Evolutionary conservation across 1,140 invertebrate genomes (phyloP).

Genomic region (Anthonomus grandis): DNA sequence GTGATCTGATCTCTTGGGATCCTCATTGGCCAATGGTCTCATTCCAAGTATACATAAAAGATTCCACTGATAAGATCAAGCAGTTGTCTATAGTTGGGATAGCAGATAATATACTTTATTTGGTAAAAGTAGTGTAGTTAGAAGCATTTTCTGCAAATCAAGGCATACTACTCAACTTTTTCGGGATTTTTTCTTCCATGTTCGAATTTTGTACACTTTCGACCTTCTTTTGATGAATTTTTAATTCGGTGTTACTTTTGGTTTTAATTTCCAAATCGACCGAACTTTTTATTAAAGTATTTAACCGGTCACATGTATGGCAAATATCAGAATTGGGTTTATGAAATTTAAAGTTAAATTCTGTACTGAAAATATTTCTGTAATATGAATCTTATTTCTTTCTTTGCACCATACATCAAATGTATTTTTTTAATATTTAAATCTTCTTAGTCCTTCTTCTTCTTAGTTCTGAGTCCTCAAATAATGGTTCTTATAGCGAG

Average conservation of each 20-base stretch:
- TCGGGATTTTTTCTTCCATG: not conserved
- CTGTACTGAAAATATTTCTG: not conserved
- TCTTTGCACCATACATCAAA: not conserved
- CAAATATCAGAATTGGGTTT: not conserved
- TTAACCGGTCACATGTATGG: not conserved
- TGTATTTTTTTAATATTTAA: not conserved
- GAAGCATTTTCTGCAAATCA: not conserved
- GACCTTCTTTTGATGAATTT: not conserved
- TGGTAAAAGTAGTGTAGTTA: no score
- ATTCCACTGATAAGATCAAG: no score
- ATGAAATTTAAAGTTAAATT: not conserved
- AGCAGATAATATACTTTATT: no score
- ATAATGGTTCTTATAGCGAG: not conserved
- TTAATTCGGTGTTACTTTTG: not conserved
- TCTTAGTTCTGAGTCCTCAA: not conserved
- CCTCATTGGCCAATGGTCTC: not conserved
- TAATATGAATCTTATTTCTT: not conserved
- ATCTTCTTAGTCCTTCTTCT: not conserved
- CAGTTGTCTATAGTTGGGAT: no score
- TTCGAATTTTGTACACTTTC: not conserved
- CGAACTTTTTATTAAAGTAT: not conserved
- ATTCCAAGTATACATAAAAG: not conserved
- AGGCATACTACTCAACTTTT: not conserved
- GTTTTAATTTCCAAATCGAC: not conserved
- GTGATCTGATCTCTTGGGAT: not conserved